These are phyloP conservation scores for Gallinago solitaria DNA, from an alignment of 2,797 vertebrate genomes.

Conservation along the genomic window DNA sequence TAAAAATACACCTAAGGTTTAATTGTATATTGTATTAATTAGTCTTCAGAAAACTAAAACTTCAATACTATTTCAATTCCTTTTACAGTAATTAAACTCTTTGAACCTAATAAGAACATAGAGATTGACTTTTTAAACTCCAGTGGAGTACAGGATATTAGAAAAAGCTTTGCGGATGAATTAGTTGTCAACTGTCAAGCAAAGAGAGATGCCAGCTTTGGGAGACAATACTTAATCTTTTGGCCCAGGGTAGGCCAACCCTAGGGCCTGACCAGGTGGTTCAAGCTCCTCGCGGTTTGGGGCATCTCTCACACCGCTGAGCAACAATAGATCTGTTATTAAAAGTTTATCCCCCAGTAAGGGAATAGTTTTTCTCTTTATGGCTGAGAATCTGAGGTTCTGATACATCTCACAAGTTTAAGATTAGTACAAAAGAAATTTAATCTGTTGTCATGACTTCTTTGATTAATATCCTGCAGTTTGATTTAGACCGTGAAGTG, in stretches of 20 bases:
- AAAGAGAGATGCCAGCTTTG: background rate
- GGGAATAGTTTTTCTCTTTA: background rate
- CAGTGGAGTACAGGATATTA: conserved; percentile 14
- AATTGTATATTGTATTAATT: conserved; percentile 14
- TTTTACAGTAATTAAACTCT: conserved; percentile 50
- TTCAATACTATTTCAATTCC: conserved; percentile 31
- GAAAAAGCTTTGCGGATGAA: conserved; percentile 20
- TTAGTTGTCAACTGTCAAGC: background rate
- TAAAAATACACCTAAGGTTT: background rate
- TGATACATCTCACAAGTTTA: background rate
- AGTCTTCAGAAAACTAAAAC: conserved; percentile 28
- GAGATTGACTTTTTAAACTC: conserved; percentile 41
- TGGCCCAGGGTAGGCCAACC: background rate
- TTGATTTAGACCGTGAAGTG: background rate
- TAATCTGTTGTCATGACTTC: background rate
- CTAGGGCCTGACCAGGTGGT: background rate
- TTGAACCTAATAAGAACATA: conserved; percentile 34
- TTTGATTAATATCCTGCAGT: background rate
- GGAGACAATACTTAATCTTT: conserved; percentile 7
- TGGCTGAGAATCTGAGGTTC: background rate
- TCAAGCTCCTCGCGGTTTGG: background rate
- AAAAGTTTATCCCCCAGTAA: background rate
- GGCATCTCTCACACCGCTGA: background rate
- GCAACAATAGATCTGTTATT: background rate
- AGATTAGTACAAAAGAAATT: conserved; percentile 13